phyloP scores from a whole-genome alignment of 2,888 invertebrate species.

The Brachynemurus nebulosus region DNA sequence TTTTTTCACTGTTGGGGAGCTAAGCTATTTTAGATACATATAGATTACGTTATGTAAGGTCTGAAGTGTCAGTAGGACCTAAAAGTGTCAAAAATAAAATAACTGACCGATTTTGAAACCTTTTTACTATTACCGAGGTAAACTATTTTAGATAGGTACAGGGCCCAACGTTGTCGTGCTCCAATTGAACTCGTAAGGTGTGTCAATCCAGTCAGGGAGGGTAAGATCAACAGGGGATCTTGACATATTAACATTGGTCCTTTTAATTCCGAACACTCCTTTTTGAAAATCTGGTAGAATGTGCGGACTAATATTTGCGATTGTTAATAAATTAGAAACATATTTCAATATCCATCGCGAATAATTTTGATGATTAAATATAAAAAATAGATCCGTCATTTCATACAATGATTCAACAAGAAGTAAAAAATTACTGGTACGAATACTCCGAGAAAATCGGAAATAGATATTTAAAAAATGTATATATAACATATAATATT shows the following conservation, averaged over 20 bases:
- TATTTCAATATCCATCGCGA: neutral
- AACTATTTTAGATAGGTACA: too few relatives aligned
- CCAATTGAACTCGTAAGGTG: neutral
- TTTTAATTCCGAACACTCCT: neutral
- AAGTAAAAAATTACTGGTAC: neutral
- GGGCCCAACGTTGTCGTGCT: neutral
- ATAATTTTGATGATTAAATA: neutral
- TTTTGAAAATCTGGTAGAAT: neutral
- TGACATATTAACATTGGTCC: neutral
- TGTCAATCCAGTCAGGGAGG: neutral
- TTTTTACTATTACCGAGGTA: too few relatives aligned
- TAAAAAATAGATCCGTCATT: neutral
- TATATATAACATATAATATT: neutral
- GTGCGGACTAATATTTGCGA: neutral
- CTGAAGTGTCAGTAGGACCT: too few relatives aligned
- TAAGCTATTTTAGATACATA: too few relatives aligned
- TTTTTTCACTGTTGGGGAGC: too few relatives aligned
- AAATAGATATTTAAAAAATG: neutral
- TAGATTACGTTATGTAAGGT: too few relatives aligned
- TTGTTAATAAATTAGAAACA: neutral
- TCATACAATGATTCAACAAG: slow-evolving; percentile 8
- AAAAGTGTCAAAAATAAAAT: too few relatives aligned
- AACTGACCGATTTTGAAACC: too few relatives aligned
- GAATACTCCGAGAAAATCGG: neutral
- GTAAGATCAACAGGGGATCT: neutral